Base-by-base conservation (phyloP, 1,140 invertebrate genomes). In the Cephus cinctus region DNA sequence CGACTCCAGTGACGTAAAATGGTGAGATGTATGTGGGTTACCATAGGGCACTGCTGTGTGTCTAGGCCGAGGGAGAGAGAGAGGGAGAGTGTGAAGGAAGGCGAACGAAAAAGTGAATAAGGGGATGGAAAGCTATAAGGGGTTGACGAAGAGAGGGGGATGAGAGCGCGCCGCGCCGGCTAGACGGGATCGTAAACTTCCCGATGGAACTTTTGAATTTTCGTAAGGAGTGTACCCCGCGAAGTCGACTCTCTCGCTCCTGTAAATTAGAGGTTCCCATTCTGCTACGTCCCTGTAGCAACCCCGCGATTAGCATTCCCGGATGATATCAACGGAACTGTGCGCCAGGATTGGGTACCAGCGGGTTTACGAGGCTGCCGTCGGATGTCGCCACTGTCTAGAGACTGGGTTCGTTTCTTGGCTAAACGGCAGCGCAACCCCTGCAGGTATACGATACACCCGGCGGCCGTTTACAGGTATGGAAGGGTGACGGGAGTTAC, bases 161-260 rank as follows among this genome's bases (percentile, higher is more conserved):
- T 42, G 41, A 22, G 43, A 41, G 43, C 43, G 60, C 58, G 67
- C 57, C 67, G 66, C 65, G 65, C 59, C 64, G 68, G 60, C 68
- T 65, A 69, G 71, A 69, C 68, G 63, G 57, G 61, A 62, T 71
- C 67, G 64, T 70, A 71, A 71, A 70, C 64, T 70, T 68, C 52
- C 50, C 52, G 58, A 58, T 50, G 56, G 49, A 70, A 72, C 68
- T 70, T 71, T 71, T 67, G 71, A 71, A 70, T 73, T 68, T 71
- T 64, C 65, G 64, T 62, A 65, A 60, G 61, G 60, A 54, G 41
- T 48, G 50, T n/a, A n/a, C n/a, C 50, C 31, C 46, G 31, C 45
- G 49, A 42, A 36, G 39, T 53, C 57, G 43, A 38, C 54, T 55
- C 27, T 56, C 50, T 59, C 54, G 51, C 50, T 48, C 49, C 61